These are phyloP conservation scores for Pseudorhiza aurosa DNA, from an alignment of 30 jellyfish, hydroid and myxozoan genomes.

Conservation along the genomic window DNA sequence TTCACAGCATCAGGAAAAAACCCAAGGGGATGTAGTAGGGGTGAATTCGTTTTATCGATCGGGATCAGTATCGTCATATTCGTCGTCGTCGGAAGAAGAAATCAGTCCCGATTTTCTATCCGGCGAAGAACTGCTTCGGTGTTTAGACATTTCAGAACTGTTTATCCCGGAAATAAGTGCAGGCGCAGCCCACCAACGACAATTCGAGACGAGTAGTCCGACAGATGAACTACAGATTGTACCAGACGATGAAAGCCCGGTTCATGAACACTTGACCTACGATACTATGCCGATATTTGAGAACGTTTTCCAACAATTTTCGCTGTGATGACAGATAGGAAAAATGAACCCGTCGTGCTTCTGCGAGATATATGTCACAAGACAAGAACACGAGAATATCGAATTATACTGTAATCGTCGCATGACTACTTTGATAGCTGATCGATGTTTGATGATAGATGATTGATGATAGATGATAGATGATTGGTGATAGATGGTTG, in stretches of 20 bases:
- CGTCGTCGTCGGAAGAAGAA: slow-evolving; percentile 78
- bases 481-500: too few species aligned
- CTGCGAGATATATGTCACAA: too few species aligned
- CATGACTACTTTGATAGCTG: too few species aligned
- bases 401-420: too few species aligned
- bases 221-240: slow-evolving; percentile 16
- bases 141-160: slow-evolving; percentile 80
- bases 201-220: background rate
- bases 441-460: too few species aligned
- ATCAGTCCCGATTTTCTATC: slow-evolving; percentile 75
- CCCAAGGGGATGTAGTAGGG: background rate
- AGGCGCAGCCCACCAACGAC: background rate
- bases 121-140: slow-evolving; percentile 93
- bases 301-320: slow-evolving; percentile 59
- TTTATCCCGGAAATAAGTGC: slow-evolving; percentile 76
- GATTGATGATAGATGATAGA: too few species aligned
- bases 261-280: slow-evolving; percentile 15
- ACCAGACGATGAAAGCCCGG: slow-evolving; percentile 50
- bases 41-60: slow-evolving; percentile 26
- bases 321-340: slow-evolving; percentile 32
- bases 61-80: slow-evolving; percentile 64
- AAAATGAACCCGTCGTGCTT: too few species aligned
- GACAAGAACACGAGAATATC: too few species aligned
- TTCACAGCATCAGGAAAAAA: background rate
- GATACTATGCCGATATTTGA: slow-evolving; percentile 65